Conservation (phyloP, 2,113 vertebrate genomes). For the Regulus satrapa region DNA sequence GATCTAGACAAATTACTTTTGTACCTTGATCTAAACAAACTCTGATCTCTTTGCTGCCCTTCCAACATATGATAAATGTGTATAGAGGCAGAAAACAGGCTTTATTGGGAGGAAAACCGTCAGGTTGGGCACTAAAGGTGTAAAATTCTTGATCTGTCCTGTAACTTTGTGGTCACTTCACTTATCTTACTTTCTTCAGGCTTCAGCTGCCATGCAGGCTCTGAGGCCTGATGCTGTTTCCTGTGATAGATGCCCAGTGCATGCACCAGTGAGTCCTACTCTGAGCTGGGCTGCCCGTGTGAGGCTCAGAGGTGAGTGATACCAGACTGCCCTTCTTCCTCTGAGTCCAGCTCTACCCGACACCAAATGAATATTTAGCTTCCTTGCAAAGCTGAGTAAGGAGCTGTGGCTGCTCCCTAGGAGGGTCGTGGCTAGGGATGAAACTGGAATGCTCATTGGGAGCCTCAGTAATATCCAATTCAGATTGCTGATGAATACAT, state of each 20-base stretch:
- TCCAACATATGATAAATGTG: not conserved
- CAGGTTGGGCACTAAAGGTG: not conserved
- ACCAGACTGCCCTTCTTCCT: not conserved
- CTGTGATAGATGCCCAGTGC: not conserved
- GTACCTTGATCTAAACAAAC: slow-evolving; percentile 10
- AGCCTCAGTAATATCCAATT: slow-evolving; percentile 35
- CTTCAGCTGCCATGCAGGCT: not conserved
- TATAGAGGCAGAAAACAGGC: not conserved
- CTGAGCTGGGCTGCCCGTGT: not conserved
- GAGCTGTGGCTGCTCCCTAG: not conserved
- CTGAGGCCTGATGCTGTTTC: rapidly evolving
- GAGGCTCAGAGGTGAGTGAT: not conserved
- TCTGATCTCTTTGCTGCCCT: slow-evolving; percentile 13
- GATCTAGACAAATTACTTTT: slow-evolving; percentile 30
- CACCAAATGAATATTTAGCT: not conserved
- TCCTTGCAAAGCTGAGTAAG: not conserved
- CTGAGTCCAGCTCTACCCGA: not conserved
- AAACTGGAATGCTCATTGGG: not conserved
- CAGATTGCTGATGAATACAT: slow-evolving; percentile 42
- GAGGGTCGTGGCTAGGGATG: not conserved
- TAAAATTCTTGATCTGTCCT: not conserved
- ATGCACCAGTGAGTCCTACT: not conserved
- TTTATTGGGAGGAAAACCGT: not conserved
- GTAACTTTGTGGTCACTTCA: not conserved
- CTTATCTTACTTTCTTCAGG: not conserved